Evolutionary conservation across 2,113 vertebrate genomes (phyloP), one percentile per base, ranked within the genome.

Genomic region (Glaucidium brasilianum): DNA sequence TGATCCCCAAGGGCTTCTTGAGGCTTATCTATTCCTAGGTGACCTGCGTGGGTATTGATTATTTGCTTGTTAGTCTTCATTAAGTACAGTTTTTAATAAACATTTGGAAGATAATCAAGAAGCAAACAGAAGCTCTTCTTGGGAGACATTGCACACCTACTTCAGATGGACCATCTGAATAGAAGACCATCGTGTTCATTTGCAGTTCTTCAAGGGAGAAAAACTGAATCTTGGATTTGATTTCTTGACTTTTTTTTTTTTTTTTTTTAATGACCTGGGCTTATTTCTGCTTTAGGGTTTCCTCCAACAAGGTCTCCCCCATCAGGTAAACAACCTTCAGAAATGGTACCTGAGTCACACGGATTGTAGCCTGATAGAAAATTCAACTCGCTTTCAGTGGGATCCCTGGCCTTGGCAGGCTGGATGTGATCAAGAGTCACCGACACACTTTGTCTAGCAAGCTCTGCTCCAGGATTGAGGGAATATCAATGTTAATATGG

Each of bases 11-110:
- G 83, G 83, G 77, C 92, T 97, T 90, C 91, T 97, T 94, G 96
- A 96, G 90, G 90, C 79, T 97, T 97, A 92, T 96, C 96, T 95
- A 34, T 85, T 97, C 96, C 96, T 95, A 82, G 90, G 91, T 93
- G 96, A 96, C 92, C 88, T 17, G 71, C 10, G 23, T 78, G 77
- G 30, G 21, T 96, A 98, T 98, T 50, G 95, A 97, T 97, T 97
- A 94, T 93, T 96, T 96, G 64, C 95, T 97, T 67, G 68, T 98
- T 97, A 97, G 96, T 88, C 92, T 91, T 97, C 94, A 91, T 97
- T 96, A 97, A 97, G 90, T 77, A 96, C 91, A 83, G 71, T 91
- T 92, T 94, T 97, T 97, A 97, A 97, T 97, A 96, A 97, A 88
- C 94, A 92, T 64, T 23, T 78, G 90, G 94, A 75, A 95, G 96